These are phyloP conservation scores for Rhynchonycteris naso DNA, from an alignment of 2,797 vertebrate species.

Conservation along the genomic window DNA sequence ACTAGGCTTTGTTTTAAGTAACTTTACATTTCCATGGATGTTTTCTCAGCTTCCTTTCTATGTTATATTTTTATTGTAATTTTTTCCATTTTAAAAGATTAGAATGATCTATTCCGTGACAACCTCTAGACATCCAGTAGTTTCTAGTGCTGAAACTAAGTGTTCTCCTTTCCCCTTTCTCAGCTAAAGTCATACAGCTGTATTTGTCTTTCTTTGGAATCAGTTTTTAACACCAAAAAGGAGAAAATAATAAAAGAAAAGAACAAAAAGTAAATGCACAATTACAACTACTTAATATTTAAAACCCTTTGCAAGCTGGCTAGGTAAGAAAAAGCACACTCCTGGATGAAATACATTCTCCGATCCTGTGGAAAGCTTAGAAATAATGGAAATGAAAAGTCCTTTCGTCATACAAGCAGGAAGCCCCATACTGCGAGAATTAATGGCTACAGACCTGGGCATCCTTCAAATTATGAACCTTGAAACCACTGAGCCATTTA, in stretches of 20 bases:
- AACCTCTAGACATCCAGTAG: conserved; percentile 33
- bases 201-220: conserved; percentile 68
- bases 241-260: conserved; percentile 62
- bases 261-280: conserved; percentile 70
- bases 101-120: not conserved
- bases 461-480: conserved; percentile 91
- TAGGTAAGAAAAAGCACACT: conserved; percentile 72
- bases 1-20: conserved; percentile 56
- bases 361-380: conserved; percentile 83
- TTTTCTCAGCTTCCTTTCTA: conserved; percentile 47
- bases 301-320: conserved; percentile 78
- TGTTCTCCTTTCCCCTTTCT: conserved; percentile 26
- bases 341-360: conserved; percentile 83
- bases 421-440: conserved; percentile 90
- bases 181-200: conserved; percentile 47
- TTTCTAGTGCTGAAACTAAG: conserved; percentile 50
- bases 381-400: conserved; percentile 86
- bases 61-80: conserved; percentile 54
- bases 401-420: conserved; percentile 86
- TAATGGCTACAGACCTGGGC: conserved; percentile 90
- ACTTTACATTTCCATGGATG: conserved; percentile 18
- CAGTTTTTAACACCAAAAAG: not conserved
- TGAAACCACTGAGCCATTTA: conserved; percentile 91
- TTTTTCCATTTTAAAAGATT: conserved; percentile 20
- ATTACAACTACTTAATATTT: conserved; percentile 77